Conservation (phyloP, 1,140 invertebrate genomes). For the Zaprionus ghesquierei region DNA sequence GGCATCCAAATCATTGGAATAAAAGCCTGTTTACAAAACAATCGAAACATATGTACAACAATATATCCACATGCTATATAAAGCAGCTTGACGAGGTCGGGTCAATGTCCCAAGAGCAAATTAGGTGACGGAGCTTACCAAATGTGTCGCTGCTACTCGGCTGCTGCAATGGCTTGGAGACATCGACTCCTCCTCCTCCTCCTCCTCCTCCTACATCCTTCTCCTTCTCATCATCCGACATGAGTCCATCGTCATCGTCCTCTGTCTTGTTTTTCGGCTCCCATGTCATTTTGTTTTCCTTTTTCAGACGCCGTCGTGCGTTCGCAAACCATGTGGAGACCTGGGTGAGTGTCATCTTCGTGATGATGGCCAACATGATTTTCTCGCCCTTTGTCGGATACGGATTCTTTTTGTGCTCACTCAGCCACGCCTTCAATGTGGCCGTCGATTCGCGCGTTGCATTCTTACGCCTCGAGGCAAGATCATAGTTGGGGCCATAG, state of each 20-base stretch:
- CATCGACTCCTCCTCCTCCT: conserved; percentile 14
- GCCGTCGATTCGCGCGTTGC: conserved; percentile 98
- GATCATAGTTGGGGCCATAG: conserved; percentile 96
- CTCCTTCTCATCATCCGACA: conserved; percentile 93
- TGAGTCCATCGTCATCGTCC: conserved; percentile 93
- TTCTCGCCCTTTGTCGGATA: conserved; percentile 98
- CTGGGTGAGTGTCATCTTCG: conserved; percentile 97
- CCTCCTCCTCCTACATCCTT: conserved; percentile 84
- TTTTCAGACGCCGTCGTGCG: conserved; percentile 94
- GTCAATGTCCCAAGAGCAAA: conserved; percentile 26
- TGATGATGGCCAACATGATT: conserved; percentile 97
- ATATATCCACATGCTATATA: not conserved
- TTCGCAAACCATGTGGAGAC: conserved; percentile 99
- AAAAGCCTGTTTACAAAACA: conserved; percentile 50
- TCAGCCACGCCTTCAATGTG: conserved; percentile 97
- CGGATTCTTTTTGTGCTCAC: conserved; percentile 97
- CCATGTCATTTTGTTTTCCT: conserved; percentile 99
- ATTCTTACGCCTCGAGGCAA: conserved; percentile 96
- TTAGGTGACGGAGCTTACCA: conserved; percentile 48
- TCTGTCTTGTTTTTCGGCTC: conserved; percentile 96
- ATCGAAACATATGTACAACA: conserved; percentile 30
- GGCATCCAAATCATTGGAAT: conserved; percentile 51
- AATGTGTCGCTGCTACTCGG: conserved; percentile 36
- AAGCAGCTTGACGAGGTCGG: not conserved
- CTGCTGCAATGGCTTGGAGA: conserved; percentile 83